These are phyloP conservation scores for Ormyrus nitidulus DNA, from an alignment of 2,888 invertebrate genomes.

Conservation along the genomic window DNA sequence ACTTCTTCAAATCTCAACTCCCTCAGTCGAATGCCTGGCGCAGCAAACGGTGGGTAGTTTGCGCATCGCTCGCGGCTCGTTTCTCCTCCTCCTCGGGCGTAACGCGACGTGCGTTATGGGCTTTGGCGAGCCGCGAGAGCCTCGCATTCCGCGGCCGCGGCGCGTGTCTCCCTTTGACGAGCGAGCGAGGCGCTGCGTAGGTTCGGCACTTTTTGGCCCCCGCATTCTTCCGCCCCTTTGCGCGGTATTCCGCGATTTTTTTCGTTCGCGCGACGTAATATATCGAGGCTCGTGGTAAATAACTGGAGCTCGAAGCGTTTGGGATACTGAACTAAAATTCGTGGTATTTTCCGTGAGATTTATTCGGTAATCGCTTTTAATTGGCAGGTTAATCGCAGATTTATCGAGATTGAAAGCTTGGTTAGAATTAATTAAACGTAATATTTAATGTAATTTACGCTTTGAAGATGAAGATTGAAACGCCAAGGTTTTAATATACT, in stretches of 20 bases:
- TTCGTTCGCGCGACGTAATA: neutral
- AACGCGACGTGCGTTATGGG: neutral
- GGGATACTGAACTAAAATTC: too few relatives aligned
- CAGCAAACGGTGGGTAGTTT: neutral
- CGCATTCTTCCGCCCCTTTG: neutral
- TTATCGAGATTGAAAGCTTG: too few relatives aligned
- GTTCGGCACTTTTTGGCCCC: too few relatives aligned
- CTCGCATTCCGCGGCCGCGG: constrained; percentile 15
- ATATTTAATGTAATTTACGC: too few relatives aligned
- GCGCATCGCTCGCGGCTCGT: neutral
- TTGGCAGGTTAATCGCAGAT: too few relatives aligned
- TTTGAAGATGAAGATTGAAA: too few relatives aligned
- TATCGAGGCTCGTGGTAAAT: neutral
- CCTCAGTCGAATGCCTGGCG: neutral
- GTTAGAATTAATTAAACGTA: too few relatives aligned
- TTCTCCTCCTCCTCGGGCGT: neutral
- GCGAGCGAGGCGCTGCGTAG: too few relatives aligned
- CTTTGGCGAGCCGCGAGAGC: constrained; percentile 15
- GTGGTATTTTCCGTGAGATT: too few relatives aligned
- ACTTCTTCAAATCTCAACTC: neutral
- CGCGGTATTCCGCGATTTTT: neutral
- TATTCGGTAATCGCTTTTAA: too few relatives aligned
- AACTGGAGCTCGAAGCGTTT: neutral
- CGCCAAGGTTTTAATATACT: too few relatives aligned
- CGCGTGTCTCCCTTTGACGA: neutral